These are phyloP conservation scores for Valencia hispanica DNA, from an alignment of 2,797 vertebrate species.

Conservation along the genomic window DNA sequence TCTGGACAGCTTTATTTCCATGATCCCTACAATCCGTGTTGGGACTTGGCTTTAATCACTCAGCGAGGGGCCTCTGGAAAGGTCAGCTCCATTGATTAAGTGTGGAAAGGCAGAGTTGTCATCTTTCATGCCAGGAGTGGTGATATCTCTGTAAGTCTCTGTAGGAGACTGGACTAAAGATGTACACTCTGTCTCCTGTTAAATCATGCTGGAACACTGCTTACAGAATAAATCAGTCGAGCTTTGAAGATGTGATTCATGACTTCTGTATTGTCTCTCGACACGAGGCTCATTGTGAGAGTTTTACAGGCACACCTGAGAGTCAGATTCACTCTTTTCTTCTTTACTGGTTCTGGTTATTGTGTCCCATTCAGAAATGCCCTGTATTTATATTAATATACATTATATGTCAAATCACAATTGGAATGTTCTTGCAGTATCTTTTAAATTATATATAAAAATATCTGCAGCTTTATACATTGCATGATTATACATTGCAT, in stretches of 20 bases:
- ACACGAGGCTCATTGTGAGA: neutral
- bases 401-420: neutral
- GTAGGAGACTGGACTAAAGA: constrained; percentile 45
- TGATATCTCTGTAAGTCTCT: constrained; percentile 72
- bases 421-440: neutral
- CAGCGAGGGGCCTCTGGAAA: constrained; percentile 78
- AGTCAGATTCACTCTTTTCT: neutral
- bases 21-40: constrained; percentile 46
- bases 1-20: constrained; percentile 68
- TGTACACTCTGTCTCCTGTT: constrained; percentile 39
- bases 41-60: constrained; percentile 81
- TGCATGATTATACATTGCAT: neutral
- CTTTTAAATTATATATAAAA: neutral
- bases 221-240: constrained; percentile 44
- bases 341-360: neutral
- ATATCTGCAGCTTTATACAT: neutral
- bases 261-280: constrained; percentile 2
- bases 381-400: neutral
- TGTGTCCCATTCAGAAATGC: neutral
- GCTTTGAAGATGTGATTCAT: constrained; percentile 12
- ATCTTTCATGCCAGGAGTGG: constrained; percentile 72
- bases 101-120: constrained; percentile 70
- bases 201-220: constrained; percentile 46
- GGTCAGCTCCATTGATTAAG: constrained; percentile 81
- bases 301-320: neutral